phyloP scores from a whole-genome alignment of 2,888 invertebrate genomes.

The Tiliacea aurago region DNA sequence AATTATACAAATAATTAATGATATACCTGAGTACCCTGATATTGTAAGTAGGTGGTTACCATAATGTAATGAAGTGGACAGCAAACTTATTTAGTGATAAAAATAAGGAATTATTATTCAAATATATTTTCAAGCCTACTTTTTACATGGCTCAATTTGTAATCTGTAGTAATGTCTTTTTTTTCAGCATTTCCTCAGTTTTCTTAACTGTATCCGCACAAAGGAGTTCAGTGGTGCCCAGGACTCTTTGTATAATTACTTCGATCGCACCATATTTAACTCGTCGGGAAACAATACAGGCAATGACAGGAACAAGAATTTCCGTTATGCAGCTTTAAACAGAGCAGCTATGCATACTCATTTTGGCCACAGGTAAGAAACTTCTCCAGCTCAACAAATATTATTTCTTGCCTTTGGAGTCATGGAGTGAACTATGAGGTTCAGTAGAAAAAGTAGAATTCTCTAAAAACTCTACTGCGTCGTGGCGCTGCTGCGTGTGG shows the following conservation, averaged over 20 bases:
- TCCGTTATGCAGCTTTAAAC: slow-evolving; percentile 97
- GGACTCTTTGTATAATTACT: slow-evolving; percentile 95
- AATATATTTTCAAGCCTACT: neutral
- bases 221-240: slow-evolving; percentile 96
- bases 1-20: slow-evolving; percentile 93
- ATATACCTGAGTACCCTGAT: slow-evolving; percentile 95
- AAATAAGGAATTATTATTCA: neutral
- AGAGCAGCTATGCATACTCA: slow-evolving; percentile 96
- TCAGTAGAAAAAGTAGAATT: neutral
- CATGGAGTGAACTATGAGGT: neutral
- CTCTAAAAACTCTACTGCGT: neutral
- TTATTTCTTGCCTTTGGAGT: neutral
- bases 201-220: slow-evolving; percentile 96
- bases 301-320: slow-evolving; percentile 91
- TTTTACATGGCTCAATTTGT: neutral
- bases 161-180: neutral
- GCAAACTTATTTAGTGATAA: neutral
- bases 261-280: slow-evolving; percentile 92
- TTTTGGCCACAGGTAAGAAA: slow-evolving; percentile 94
- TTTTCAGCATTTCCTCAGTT: slow-evolving; percentile 96
- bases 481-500: neutral
- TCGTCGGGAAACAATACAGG: slow-evolving; percentile 80
- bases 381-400: neutral
- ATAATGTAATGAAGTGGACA: neutral
- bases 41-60: slow-evolving; percentile 91